phyloP scores from a whole-genome alignment of 2,113 vertebrate species.

The Ophiodon elongatus region DNA sequence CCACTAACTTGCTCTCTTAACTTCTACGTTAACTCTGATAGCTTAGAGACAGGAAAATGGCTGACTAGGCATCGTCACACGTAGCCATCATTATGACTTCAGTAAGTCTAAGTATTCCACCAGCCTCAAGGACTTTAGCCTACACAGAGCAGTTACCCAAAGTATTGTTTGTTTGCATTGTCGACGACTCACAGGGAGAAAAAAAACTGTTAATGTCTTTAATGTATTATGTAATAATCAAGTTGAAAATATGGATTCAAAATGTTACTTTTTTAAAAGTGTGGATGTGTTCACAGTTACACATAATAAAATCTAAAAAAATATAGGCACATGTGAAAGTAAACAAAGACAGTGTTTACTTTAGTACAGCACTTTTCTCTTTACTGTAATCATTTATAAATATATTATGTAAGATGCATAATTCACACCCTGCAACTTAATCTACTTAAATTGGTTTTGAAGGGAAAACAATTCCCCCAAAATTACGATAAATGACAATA shows the following conservation, averaged over 20 bases:
- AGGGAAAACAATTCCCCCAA: not conserved
- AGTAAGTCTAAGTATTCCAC: slow-evolving; percentile 14
- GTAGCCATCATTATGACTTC: slow-evolving; percentile 1
- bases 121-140: slow-evolving; percentile 2
- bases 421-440: not conserved
- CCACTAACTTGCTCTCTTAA: slow-evolving; percentile 1
- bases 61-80: slow-evolving; percentile 12
- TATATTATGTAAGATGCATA: not conserved
- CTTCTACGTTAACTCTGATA: not conserved
- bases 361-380: not conserved
- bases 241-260: not conserved
- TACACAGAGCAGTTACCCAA: slow-evolving; percentile 18
- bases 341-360: not conserved
- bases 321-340: not conserved
- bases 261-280: not conserved
- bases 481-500: not conserved
- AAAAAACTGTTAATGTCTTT: not conserved
- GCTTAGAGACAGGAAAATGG: slow-evolving; percentile 31
- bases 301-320: not conserved
- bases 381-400: not conserved
- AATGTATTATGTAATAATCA: not conserved
- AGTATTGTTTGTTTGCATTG: slow-evolving; percentile 29
- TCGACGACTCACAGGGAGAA: not conserved
- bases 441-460: not conserved
- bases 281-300: not conserved